A percentile compares a stretch with the other conserved stretches of the same genome.
These are phyloP conservation scores for Noctua janthina DNA, from an alignment of 2,888 invertebrate species.

Conservation along the genomic window DNA sequence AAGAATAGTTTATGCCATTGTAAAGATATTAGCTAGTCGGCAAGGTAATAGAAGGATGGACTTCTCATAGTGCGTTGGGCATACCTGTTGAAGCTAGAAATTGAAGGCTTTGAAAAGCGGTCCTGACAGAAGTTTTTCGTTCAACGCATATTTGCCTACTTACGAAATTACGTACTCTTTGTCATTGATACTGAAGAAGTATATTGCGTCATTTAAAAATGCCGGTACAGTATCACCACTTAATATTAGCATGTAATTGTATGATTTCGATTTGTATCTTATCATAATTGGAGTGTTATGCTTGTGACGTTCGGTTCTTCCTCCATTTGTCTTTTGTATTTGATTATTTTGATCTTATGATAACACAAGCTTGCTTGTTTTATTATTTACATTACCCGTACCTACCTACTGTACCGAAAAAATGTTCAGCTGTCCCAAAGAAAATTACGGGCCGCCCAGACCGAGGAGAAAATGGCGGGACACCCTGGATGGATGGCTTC, in stretches of 20 bases:
- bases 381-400: not conserved
- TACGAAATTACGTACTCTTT: not conserved
- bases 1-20: too few species aligned
- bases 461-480: not conserved
- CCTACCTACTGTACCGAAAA: not conserved
- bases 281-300: conserved; percentile 23
- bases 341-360: conserved; percentile 9
- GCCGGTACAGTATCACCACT: conserved; percentile 14
- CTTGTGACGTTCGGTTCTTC: conserved; percentile 13
- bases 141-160: not conserved
- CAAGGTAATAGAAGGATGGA: too few species aligned
- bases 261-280: conserved; percentile 31
- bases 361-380: not conserved
- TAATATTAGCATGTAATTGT: conserved; percentile 21
- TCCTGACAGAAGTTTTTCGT: not conserved
- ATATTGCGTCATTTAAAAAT: not conserved
- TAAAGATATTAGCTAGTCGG: too few species aligned
- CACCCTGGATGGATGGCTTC: not conserved
- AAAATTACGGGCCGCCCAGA: not conserved
- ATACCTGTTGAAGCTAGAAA: not conserved
- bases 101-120: too few species aligned
- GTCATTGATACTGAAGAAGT: not conserved
- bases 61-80: not conserved
- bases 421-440: not conserved
- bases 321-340: conserved; percentile 9